Conservation (phyloP, 2,113 vertebrate species). For the Gobiocypris rarus region DNA sequence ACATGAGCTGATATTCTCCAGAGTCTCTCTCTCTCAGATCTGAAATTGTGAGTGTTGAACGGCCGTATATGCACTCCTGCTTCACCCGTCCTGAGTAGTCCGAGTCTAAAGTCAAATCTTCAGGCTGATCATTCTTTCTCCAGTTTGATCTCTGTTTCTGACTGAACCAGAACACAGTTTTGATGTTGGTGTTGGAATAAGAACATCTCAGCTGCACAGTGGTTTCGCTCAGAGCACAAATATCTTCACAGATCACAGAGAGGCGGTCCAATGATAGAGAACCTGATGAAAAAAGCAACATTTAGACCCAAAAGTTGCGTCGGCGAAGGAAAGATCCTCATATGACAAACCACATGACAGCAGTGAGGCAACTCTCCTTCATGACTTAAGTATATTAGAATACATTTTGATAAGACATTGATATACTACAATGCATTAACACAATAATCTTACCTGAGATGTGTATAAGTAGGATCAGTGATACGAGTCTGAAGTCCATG, state of each 20-base stretch:
- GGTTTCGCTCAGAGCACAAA: constrained; percentile 45
- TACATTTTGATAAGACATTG: neutral
- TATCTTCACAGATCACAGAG: neutral
- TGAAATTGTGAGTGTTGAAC: constrained; percentile 27
- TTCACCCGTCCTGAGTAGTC: constrained; percentile 46
- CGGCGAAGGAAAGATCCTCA: neutral
- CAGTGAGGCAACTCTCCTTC: too few relatives aligned
- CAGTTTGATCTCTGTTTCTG: constrained; percentile 27
- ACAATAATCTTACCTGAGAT: constrained; percentile 29
- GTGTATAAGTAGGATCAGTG: neutral
- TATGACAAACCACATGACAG: too few relatives aligned
- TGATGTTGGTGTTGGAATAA: neutral
- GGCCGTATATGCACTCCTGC: rapidly evolving
- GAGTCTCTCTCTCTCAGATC: constrained; percentile 35
- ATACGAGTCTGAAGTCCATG: constrained; percentile 21
- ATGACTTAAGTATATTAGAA: too few relatives aligned
- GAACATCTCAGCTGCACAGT: constrained; percentile 14
- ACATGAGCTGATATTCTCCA: constrained; percentile 44
- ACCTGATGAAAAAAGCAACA: neutral
- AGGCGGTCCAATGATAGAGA: neutral
- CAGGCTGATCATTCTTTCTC: constrained; percentile 30
- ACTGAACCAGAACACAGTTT: constrained; percentile 42
- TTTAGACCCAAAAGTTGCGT: neutral
- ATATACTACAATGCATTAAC: neutral
- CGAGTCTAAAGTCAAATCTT: constrained; percentile 44